A percentile compares a stretch with the other conserved stretches of the same genome.
Conservation (phyloP, 2,888 invertebrate genomes). For the Gastracanthus pulcherrimus region DNA sequence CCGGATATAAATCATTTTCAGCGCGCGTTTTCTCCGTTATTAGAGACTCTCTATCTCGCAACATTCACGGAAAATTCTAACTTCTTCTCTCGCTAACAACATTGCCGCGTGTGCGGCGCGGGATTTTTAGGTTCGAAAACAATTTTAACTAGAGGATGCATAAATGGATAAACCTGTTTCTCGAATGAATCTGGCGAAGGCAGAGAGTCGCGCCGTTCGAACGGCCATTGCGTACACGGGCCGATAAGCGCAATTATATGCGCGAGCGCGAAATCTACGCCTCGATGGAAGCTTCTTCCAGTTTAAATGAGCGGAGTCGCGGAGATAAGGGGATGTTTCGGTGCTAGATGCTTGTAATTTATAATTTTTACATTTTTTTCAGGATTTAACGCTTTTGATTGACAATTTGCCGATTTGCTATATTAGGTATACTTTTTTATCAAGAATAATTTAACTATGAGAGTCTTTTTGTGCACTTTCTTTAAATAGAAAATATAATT, state of each 20-base stretch:
- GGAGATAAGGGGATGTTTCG: neutral
- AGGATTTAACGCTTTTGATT: neutral
- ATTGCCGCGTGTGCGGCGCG: neutral
- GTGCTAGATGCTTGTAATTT: too few relatives aligned
- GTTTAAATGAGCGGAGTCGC: conserved; percentile 18
- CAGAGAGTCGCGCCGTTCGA: too few relatives aligned
- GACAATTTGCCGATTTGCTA: too few relatives aligned
- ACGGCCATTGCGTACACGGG: too few relatives aligned
- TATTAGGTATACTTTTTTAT: too few relatives aligned
- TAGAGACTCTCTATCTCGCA: too few relatives aligned
- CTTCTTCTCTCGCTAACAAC: conserved; percentile 13
- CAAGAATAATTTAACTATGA: too few relatives aligned
- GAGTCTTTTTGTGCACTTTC: too few relatives aligned
- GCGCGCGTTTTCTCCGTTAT: conserved; percentile 13
- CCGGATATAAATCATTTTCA: conserved; percentile 23
- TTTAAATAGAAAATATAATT: too few relatives aligned
- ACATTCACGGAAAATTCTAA: conserved; percentile 2
- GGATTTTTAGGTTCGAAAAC: conserved; percentile 17
- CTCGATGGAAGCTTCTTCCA: conserved; percentile 10
- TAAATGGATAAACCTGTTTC: conserved; percentile 48
- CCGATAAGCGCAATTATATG: conserved; percentile 45
- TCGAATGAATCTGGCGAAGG: too few relatives aligned
- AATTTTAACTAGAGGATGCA: conserved; percentile 36
- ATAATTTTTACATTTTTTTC: too few relatives aligned
- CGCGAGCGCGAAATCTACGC: conserved; percentile 16